phyloP scores from a whole-genome alignment of 2,888 invertebrate genomes.

The Nomada ruficornis region DNA sequence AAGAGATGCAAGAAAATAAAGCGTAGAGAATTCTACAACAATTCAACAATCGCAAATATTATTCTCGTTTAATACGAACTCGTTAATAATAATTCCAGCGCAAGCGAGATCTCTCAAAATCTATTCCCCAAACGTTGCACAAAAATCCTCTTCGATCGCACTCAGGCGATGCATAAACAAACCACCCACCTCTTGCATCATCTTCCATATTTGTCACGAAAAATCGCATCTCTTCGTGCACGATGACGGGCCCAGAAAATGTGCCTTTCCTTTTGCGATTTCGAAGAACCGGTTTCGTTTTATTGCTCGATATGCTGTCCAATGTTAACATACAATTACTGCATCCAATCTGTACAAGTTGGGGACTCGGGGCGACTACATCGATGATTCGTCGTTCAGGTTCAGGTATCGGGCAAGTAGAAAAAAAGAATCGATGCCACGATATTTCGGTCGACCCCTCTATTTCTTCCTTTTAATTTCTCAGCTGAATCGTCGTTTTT shows the following conservation, averaged over 20 bases:
- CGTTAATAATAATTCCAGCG: not conserved
- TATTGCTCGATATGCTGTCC: slow-evolving; percentile 37
- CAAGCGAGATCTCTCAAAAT: slow-evolving; percentile 7
- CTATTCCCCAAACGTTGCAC: slow-evolving; percentile 4
- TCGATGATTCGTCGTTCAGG: slow-evolving; percentile 9
- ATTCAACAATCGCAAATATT: too few relatives aligned
- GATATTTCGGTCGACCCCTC: slow-evolving; percentile 55
- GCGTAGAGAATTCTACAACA: too few relatives aligned
- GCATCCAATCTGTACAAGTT: not conserved
- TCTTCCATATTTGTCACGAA: slow-evolving; percentile 22
- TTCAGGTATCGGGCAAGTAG: not conserved
- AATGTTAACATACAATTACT: slow-evolving; percentile 30
- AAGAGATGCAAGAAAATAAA: too few relatives aligned
- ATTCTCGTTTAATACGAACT: not conserved
- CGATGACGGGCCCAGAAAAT: slow-evolving; percentile 20
- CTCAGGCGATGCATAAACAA: not conserved
- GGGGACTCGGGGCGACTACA: slow-evolving; percentile 4
- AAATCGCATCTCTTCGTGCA: not conserved
- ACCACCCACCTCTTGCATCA: not conserved
- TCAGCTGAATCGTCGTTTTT: slow-evolving; percentile 23
- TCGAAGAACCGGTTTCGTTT: slow-evolving; percentile 44
- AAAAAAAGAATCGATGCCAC: slow-evolving; percentile 53
- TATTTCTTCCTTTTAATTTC: slow-evolving; percentile 42
- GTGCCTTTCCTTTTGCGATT: slow-evolving; percentile 29
- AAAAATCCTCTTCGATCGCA: not conserved